Percentiles rank a stretch among this genome's conserved stretches.
These are phyloP conservation scores for Columbina picui DNA, from an alignment of 2,113 vertebrate genomes.

Conservation along the genomic window DNA sequence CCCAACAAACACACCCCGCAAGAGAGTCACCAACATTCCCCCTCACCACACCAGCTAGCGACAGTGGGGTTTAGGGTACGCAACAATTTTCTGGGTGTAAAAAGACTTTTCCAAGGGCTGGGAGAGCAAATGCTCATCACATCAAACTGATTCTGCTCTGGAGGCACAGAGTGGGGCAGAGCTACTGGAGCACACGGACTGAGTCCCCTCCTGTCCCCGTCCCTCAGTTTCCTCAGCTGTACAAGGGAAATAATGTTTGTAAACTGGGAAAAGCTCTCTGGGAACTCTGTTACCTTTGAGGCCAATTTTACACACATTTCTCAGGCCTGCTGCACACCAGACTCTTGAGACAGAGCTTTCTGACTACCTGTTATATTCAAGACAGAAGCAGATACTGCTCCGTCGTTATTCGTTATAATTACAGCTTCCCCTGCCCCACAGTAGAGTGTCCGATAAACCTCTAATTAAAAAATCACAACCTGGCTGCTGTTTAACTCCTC, in stretches of 20 bases:
- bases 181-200: accelerated
- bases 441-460: background rate
- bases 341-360: background rate
- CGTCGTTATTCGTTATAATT: accelerated
- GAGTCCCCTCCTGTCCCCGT: accelerated
- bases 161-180: background rate
- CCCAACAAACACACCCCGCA: background rate
- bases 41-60: accelerated
- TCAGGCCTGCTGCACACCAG: background rate
- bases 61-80: accelerated
- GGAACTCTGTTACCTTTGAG: background rate
- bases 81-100: accelerated
- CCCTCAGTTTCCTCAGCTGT: too few relatives aligned
- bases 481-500: background rate
- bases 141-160: background rate
- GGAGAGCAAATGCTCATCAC: accelerated
- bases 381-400: accelerated
- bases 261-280: accelerated
- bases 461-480: accelerated
- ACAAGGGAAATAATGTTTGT: accelerated
- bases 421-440: background rate
- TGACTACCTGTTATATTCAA: accelerated
- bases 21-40: accelerated
- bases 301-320: accelerated
- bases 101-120: background rate